Conservation (phyloP, 2,113 vertebrate species). For the Myodes glareolus region DNA sequence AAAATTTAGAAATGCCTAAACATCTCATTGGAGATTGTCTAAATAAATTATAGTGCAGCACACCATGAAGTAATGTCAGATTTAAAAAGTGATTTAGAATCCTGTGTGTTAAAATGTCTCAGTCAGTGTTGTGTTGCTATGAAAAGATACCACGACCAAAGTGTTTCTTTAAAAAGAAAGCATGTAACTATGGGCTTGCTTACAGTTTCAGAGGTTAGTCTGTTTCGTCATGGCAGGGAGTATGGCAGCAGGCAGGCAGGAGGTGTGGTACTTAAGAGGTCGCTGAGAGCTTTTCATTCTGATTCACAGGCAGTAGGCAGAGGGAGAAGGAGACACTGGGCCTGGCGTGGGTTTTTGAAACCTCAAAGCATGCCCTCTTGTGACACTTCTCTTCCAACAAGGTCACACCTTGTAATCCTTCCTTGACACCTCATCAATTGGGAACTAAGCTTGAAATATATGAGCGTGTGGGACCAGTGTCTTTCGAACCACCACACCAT, state of each 20-base stretch:
- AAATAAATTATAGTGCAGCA: neutral
- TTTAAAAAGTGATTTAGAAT: neutral
- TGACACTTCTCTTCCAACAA: neutral
- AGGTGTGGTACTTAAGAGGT: no score
- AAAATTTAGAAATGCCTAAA: conserved; percentile 11
- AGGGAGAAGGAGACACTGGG: neutral
- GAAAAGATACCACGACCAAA: neutral
- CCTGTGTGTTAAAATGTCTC: neutral
- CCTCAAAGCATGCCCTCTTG: neutral
- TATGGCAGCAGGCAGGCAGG: no score
- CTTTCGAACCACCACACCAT: neutral
- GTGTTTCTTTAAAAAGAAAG: neutral
- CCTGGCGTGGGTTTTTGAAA: neutral
- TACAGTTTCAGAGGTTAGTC: neutral
- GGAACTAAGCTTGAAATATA: neutral
- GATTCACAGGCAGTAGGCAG: neutral
- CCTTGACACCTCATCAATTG: neutral
- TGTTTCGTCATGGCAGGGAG: neutral
- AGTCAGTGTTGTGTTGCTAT: neutral
- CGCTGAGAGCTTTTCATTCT: no score
- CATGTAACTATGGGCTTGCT: neutral
- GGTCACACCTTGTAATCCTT: neutral
- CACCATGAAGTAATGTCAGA: neutral
- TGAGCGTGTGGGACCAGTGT: neutral
- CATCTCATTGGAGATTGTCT: neutral